A percentile compares a stretch with the other conserved stretches of the same genome.
Evolutionary conservation across 2,797 vertebrate species (phyloP).

Genomic region (Lutjanus argentimaculatus): DNA sequence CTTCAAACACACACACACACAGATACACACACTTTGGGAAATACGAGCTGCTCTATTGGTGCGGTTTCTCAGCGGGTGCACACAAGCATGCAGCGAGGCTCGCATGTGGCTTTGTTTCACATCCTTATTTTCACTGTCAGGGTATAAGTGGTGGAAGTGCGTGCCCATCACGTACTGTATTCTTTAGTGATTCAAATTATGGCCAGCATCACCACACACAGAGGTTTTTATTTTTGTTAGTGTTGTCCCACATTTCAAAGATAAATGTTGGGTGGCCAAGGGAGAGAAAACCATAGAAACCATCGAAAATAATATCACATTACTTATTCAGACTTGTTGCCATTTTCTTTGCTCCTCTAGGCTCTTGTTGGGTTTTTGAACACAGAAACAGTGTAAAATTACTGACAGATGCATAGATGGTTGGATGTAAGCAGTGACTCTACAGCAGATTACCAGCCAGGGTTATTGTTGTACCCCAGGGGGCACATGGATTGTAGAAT

Average conservation of each 20-base stretch:
- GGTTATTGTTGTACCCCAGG: background rate
- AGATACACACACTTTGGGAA: slow-evolving; percentile 16
- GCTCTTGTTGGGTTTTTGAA: background rate
- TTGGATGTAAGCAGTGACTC: background rate
- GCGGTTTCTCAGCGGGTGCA: slow-evolving; percentile 36
- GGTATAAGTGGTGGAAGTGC: slow-evolving; percentile 11
- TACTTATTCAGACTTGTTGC: slow-evolving; percentile 13
- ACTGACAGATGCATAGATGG: background rate
- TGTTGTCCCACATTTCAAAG: slow-evolving; percentile 22
- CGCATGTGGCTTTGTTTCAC: slow-evolving; percentile 46
- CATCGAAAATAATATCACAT: background rate
- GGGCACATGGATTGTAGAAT: background rate
- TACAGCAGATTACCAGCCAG: background rate
- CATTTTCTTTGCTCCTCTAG: background rate
- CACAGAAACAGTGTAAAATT: background rate
- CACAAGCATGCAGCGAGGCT: slow-evolving; percentile 34
- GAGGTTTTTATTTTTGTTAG: slow-evolving; percentile 19
- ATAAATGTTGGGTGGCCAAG: slow-evolving; percentile 12
- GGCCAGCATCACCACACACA: background rate
- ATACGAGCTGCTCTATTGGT: slow-evolving; percentile 33
- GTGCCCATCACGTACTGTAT: slow-evolving; percentile 6
- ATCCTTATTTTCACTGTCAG: slow-evolving; percentile 49
- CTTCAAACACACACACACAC: slow-evolving; percentile 3
- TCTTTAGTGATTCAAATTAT: slow-evolving; percentile 23
- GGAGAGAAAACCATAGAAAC: slow-evolving; percentile 30